These are phyloP conservation scores for Sebastes diploproa DNA, from an alignment of 2,797 vertebrate species.

Conservation along the genomic window DNA sequence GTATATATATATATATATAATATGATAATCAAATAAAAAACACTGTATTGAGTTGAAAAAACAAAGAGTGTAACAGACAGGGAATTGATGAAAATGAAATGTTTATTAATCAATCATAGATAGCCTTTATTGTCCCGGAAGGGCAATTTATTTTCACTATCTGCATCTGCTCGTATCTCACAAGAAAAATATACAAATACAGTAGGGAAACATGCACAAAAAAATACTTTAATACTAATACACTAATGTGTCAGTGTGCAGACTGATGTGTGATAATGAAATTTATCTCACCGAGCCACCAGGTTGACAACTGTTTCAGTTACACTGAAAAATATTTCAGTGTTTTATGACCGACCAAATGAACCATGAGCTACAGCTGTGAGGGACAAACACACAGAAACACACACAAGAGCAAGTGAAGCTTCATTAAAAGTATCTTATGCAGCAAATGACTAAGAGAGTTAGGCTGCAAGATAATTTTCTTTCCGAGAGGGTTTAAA, in stretches of 20 bases:
- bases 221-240: background rate
- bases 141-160: background rate
- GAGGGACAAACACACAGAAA: constrained; percentile 6
- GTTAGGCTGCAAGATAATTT: background rate
- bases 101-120: background rate
- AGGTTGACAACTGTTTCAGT: background rate
- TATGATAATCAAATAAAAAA: too few species aligned
- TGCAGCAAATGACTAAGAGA: constrained; percentile 1
- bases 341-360: background rate
- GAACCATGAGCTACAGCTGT: background rate
- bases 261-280: too few species aligned
- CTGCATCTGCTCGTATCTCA: background rate
- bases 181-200: background rate
- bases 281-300: background rate
- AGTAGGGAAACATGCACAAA: background rate
- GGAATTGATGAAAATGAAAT: background rate
- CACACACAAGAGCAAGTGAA: background rate
- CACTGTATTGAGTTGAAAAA: background rate
- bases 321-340: background rate
- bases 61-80: background rate
- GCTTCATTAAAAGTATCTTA: background rate
- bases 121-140: background rate
- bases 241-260: background rate
- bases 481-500: background rate
- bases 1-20: too few species aligned